Base-by-base conservation (phyloP, 2,888 invertebrate genomes). In the Dorcus hopei region DNA sequence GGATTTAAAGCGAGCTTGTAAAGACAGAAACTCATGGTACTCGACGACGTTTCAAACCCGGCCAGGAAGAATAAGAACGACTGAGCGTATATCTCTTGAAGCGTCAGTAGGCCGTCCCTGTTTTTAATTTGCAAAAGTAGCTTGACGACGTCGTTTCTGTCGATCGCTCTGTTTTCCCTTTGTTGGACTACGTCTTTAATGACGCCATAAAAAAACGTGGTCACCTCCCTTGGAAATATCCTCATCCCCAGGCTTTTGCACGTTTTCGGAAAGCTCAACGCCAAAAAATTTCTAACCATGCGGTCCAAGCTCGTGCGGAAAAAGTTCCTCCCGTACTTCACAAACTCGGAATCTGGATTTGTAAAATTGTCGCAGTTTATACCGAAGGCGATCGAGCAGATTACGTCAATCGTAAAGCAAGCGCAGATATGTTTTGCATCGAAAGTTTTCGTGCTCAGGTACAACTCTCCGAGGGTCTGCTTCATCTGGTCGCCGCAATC, bases 21-120 rank as follows among this genome's bases (percentile, higher is more conserved):
- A 0, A 76, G 57, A 4, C 71, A 69, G 38, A 70, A 74, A 16
- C 72, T 70, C 4, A 73, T 66, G 2, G 75, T 70, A 0, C 75
- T 69, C 1, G 78, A 69, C 0, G 77, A 75, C 0, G 78, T 77
- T 61, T 79, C 78, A 52, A 74, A 79, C 3, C 79, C 78, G 19
- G 75, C 79, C 11, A 70, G 11, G 40, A 68, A 72, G 40, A 74
- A 74, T 0, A 72, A 45, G 5, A 57, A 72, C 3, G 71, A 67
- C 52, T 75, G 76, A 0, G 76, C 73, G 0, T 68, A 68, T n/a
- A 67, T 68, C 58, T 72, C 69, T 11, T 68, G 8, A 1, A 65
- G 47, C 3, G 68, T 70, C 19, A 57, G 14, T 11, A 48, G 7
- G 3, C 11, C 14, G 19, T 38, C 45, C 4, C 38, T 38, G 45